Evolutionary conservation across 1,140 invertebrate species (phyloP), one percentile per base, ranked within the genome.

Genomic region (Littorina saxatilis): DNA sequence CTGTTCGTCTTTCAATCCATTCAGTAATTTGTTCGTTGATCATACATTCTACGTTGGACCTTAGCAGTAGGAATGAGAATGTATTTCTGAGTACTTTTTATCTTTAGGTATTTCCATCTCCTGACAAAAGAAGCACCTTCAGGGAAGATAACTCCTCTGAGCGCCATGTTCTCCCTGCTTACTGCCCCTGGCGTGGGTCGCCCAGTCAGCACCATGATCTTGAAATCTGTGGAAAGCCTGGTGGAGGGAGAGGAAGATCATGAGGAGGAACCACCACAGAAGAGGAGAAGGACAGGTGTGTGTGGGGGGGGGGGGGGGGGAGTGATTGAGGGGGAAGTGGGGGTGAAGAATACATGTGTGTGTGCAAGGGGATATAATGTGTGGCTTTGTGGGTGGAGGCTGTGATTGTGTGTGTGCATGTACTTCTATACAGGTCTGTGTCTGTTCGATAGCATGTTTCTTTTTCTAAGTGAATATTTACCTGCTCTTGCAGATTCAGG

Each of bases 201-300:
- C 0, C 93, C 93, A 27, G 97, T 98, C 0, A 92, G 94, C 13
- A 95, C 94, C 83, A 90, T 94, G 39, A 95, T 98, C 76, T 92
- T 97, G 77, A 95, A 96, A 84, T 95, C 98, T 88, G 91, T 98
- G 5, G 95, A 97, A 86, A 96, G 96, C 83, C 89, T 99, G 43
- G 88, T 98, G 74, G 96, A 95, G 0, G 91, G 95, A 37, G 93
- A 94, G 78, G 90, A 92, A 79, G 87, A 87, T 47, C 85, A 84
- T n/a, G 83, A 88, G 72, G 83, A 82, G 20, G 84, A 84, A 68
- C 90, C 47, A 58, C 73, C 79, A 29, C 50, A 20, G 35, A 35
- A 50, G 50, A 83, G n/a, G 72, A 78, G 84, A 66, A 63, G 55
- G 58, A 78, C 29, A 37, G 76, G 76, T 78, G n/a, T 29, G 80